Percentiles rank a stretch among this genome's conserved stretches.
phyloP scores from a whole-genome alignment of 2,888 invertebrate species.

The Chironomus riparius region DNA sequence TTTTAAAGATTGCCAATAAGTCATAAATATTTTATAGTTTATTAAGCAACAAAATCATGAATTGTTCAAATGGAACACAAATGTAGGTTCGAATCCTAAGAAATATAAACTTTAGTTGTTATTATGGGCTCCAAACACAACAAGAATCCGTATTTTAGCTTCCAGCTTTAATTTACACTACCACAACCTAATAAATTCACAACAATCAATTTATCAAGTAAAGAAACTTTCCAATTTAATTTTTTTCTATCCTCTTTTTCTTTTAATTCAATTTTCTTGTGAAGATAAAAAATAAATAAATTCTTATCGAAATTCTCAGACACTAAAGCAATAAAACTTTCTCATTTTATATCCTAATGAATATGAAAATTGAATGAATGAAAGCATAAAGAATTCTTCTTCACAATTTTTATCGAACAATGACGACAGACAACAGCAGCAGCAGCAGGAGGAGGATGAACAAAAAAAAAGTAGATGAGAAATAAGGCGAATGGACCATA shows the following conservation, averaged over 20 bases:
- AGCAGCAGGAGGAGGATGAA: background rate
- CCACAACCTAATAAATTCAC: too few relatives aligned
- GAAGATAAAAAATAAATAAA: background rate
- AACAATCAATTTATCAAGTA: too few relatives aligned
- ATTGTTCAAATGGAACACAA: too few relatives aligned
- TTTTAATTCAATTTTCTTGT: background rate
- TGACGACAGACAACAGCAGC: background rate
- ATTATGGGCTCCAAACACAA: too few relatives aligned
- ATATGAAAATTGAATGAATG: background rate
- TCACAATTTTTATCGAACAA: background rate
- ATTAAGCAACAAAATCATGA: too few relatives aligned
- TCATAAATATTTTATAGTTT: too few relatives aligned
- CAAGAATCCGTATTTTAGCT: too few relatives aligned
- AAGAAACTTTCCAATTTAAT: background rate
- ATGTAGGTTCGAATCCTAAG: too few relatives aligned
- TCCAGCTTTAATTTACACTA: too few relatives aligned
- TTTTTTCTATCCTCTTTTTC: background rate
- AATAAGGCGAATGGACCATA: constrained; percentile 18
- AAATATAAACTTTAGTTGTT: too few relatives aligned
- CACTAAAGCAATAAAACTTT: background rate
- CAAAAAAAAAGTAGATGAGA: background rate
- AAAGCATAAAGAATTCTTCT: background rate
- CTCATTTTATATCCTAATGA: background rate
- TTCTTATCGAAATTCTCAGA: background rate
- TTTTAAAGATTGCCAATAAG: too few relatives aligned